These are phyloP conservation scores for Drosophila dives DNA, from an alignment of 2,888 invertebrate genomes.

Conservation along the genomic window DNA sequence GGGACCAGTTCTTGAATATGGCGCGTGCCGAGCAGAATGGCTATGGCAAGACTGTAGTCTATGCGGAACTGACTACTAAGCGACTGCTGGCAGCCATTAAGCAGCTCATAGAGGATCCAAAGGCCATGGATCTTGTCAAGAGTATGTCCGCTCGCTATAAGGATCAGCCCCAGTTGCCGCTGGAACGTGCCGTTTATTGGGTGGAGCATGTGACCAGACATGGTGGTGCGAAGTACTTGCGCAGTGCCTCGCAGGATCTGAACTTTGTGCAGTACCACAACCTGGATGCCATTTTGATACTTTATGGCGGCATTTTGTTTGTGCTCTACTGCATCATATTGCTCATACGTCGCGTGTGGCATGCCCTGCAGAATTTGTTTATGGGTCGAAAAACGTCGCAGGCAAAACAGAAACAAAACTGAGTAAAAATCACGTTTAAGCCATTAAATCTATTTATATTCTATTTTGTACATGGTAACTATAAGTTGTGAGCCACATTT, in stretches of 20 bases:
- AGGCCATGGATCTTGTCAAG: constrained; percentile 58
- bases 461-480: constrained; percentile 4
- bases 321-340: constrained; percentile 42
- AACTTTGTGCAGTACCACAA: constrained; percentile 81
- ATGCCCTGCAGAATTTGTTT: constrained; percentile 38
- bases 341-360: constrained; percentile 37
- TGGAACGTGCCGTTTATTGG: constrained; percentile 83
- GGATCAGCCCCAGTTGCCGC: constrained; percentile 80
- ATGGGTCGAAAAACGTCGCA: constrained; percentile 17
- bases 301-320: constrained; percentile 68
- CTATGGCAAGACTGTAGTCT: constrained; percentile 83
- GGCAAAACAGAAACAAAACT: constrained; percentile 56
- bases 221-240: constrained; percentile 81
- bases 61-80: constrained; percentile 78
- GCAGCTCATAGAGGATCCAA: constrained; percentile 55
- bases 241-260: constrained; percentile 81
- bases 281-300: constrained; percentile 78
- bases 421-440: constrained; percentile 1
- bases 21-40: constrained; percentile 84
- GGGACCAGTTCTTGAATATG: constrained; percentile 86
- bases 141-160: constrained; percentile 76
- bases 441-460: neutral
- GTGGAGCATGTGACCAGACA: constrained; percentile 82
- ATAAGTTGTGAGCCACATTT: neutral
- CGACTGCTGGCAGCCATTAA: constrained; percentile 73